Percentiles rank a stretch among this genome's conserved stretches.
These are phyloP conservation scores for Syncerus caffer DNA, from an alignment of 2,797 vertebrate genomes.

Conservation along the genomic window DNA sequence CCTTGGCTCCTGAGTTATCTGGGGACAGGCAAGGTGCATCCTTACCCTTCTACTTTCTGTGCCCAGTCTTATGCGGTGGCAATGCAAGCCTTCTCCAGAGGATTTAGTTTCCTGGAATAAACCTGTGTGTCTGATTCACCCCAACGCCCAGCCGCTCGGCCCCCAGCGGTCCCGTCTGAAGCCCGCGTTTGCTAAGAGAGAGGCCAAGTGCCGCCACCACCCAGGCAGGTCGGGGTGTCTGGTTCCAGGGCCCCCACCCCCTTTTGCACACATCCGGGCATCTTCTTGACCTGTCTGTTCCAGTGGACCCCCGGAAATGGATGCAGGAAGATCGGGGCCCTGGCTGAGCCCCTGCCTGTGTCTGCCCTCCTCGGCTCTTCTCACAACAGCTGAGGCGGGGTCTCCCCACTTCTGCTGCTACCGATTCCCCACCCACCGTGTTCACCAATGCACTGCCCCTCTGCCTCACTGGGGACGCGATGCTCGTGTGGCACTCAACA, in stretches of 20 bases:
- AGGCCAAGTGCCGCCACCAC: not conserved
- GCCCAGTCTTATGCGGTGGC: not conserved
- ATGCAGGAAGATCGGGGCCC: not conserved
- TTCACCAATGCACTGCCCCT: slow-evolving; percentile 79
- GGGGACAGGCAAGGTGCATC: not conserved
- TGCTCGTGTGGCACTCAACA: slow-evolving; percentile 84
- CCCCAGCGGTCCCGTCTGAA: not conserved
- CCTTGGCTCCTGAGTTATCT: not conserved
- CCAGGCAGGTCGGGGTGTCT: not conserved
- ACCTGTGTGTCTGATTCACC: not conserved
- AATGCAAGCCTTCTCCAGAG: not conserved
- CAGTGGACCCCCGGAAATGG: not conserved
- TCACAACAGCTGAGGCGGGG: slow-evolving; percentile 12
- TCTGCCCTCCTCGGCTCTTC: not conserved
- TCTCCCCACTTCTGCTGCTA: slow-evolving; percentile 74
- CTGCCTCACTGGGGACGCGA: slow-evolving; percentile 83
- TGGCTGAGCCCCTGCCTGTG: not conserved
- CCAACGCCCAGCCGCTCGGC: not conserved
- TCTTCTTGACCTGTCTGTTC: not conserved
- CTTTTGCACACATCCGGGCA: not conserved
- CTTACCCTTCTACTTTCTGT: not conserved
- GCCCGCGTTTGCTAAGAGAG: not conserved
- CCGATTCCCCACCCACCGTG: slow-evolving; percentile 76
- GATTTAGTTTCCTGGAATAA: not conserved
- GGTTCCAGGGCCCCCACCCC: not conserved